Evolutionary conservation across 2,888 invertebrate species (phyloP).

Genomic region (Creontiades dilutus): DNA sequence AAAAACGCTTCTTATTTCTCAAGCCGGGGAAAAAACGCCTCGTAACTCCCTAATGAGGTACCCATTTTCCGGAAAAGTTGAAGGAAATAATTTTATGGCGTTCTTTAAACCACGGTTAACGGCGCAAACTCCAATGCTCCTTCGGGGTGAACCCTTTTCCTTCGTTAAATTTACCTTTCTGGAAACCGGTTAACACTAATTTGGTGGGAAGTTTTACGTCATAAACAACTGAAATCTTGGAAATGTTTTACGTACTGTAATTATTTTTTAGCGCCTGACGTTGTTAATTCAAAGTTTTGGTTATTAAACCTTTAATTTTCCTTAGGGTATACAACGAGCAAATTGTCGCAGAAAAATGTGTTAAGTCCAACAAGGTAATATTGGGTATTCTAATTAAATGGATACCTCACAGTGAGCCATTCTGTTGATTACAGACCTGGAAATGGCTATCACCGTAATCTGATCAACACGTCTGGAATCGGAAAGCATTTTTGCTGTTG

Average conservation of each 20-base stretch:
- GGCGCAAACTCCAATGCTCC: neutral
- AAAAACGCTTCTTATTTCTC: neutral
- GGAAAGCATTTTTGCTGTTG: no score
- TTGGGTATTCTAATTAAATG: neutral
- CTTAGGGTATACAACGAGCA: neutral
- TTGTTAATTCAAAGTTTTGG: neutral
- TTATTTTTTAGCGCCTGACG: neutral
- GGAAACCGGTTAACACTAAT: neutral
- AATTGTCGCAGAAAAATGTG: no score
- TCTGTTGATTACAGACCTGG: no score
- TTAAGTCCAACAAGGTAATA: neutral
- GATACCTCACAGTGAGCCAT: no score
- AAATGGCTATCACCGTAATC: no score
- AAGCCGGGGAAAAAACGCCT: neutral
- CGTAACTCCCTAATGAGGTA: neutral
- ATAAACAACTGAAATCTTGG: neutral
- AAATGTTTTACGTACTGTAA: neutral
- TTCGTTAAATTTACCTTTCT: neutral
- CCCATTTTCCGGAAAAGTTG: neutral
- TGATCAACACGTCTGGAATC: no score
- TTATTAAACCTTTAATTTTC: neutral
- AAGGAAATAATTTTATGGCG: neutral
- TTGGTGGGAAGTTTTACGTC: neutral
- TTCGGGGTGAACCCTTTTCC: neutral
- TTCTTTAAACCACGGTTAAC: neutral